Percentiles rank a stretch among this genome's conserved stretches.
phyloP scores from a whole-genome alignment of 2,113 vertebrate genomes.

The Sardina pilchardus region DNA sequence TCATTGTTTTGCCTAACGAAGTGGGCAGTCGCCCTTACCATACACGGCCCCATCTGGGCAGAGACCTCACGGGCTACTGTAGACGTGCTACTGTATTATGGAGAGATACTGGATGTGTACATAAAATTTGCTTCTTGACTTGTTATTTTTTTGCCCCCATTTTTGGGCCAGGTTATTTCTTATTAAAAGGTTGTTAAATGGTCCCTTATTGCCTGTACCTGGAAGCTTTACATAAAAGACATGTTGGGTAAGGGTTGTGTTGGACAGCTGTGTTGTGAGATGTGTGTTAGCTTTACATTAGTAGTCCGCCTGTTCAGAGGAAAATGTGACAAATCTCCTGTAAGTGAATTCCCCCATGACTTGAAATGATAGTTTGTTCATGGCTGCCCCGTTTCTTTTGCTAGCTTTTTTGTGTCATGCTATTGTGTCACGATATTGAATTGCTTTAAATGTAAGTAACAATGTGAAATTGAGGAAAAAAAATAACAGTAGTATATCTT shows the following conservation, averaged over 20 bases:
- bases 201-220: constrained; percentile 42
- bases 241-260: constrained; percentile 42
- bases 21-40: background rate
- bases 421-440: constrained; percentile 48
- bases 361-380: constrained; percentile 39
- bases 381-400: constrained; percentile 36
- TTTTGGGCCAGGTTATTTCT: constrained; percentile 11
- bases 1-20: background rate
- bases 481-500: constrained; percentile 41
- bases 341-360: constrained; percentile 37
- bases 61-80: background rate
- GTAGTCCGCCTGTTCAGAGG: constrained; percentile 41
- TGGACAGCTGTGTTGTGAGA: constrained; percentile 50
- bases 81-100: background rate
- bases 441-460: constrained; percentile 53
- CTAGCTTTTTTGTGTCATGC: constrained; percentile 49
- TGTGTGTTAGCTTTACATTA: constrained; percentile 50
- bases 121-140: constrained; percentile 28
- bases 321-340: constrained; percentile 40
- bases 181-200: constrained; percentile 13
- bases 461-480: constrained; percentile 35
- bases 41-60: background rate
- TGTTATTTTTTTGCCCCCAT: constrained; percentile 4
- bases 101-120: constrained; percentile 31
- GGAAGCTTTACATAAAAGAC: constrained; percentile 49